Evolutionary conservation across 2,113 vertebrate species (phyloP), one percentile per base, ranked within the genome.

Genomic region (Myotis brandtii): DNA sequence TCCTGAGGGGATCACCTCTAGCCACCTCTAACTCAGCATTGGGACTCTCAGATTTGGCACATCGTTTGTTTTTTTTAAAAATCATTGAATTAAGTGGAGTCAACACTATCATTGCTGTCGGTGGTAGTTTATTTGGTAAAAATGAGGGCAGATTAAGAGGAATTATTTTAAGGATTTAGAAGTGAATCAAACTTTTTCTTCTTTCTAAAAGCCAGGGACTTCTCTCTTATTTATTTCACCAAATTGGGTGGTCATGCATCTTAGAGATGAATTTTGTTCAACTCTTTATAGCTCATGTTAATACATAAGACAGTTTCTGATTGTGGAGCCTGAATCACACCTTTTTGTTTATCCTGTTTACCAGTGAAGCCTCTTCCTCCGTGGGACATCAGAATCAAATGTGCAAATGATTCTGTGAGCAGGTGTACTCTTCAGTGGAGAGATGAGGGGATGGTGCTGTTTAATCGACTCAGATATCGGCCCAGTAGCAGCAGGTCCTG

Each of bases 361-460:
- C 76, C 62, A 99, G 99, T 98, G 97, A 98, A 96, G 95, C 98
- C 98, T 34, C 96, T 94, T 86, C 97, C 98, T 95, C 98, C 98
- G 0, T 56, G 84, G 62, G 76, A 95, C 2, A 67, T 99, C 72
- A 76, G 0, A 6, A 96, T 98, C 96, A 84, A 95, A 70, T 99
- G 91, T 86, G 93, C 96, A 10, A 89, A 94, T 1, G 94, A 77
- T 43, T 97, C 98, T 6, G 87, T 3, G 2, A 94, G 87, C 92
- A 96, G 1, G 50, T 98, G 98, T 92, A 95, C 43, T 40, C 32
- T 98, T 2, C 67, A 9, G 6, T 97, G 98, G 98, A 94, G 54
- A 1, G 66, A 54, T 0, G 94, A 90, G 3, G 94, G 23, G 0
- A 83, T 12, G 2, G 97, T 87, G 0, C 87, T 16, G 34, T 91